Percentiles rank a stretch among this genome's conserved stretches.
phyloP scores from a whole-genome alignment of 2,113 vertebrate genomes.

The Theristicus caerulescens region DNA sequence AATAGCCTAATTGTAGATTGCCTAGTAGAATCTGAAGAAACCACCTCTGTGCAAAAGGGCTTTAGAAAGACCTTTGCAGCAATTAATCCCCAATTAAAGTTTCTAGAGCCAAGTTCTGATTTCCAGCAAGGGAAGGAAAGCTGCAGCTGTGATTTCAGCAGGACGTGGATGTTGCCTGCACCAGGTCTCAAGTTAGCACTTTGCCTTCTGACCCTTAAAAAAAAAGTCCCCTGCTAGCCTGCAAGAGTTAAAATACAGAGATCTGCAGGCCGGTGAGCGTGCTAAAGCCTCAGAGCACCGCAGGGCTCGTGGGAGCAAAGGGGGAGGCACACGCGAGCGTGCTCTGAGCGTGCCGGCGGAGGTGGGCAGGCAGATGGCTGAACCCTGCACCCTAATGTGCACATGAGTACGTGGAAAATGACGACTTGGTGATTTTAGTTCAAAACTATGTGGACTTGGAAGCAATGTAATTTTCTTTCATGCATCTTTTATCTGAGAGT shows the following conservation, averaged over 20 bases:
- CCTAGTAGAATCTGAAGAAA: background rate
- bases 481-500: slow-evolving; percentile 66
- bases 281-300: background rate
- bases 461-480: slow-evolving; percentile 57
- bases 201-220: background rate
- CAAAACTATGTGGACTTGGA: slow-evolving; percentile 75
- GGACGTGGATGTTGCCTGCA: background rate
- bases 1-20: background rate
- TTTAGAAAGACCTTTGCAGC: background rate
- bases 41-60: background rate
- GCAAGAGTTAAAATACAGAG: fast-evolving
- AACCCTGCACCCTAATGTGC: background rate
- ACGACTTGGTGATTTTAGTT: slow-evolving; percentile 60
- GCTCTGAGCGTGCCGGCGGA: background rate
- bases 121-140: background rate
- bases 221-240: background rate
- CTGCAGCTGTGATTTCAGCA: background rate
- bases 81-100: background rate
- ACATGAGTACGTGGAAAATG: background rate
- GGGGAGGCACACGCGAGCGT: fast-evolving
- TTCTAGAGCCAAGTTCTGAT: background rate
- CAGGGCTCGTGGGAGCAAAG: fast-evolving
- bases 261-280: fast-evolving
- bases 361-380: background rate
- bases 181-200: background rate